Conservation (phyloP, 2,113 vertebrate genomes). For the Passer domesticus region DNA sequence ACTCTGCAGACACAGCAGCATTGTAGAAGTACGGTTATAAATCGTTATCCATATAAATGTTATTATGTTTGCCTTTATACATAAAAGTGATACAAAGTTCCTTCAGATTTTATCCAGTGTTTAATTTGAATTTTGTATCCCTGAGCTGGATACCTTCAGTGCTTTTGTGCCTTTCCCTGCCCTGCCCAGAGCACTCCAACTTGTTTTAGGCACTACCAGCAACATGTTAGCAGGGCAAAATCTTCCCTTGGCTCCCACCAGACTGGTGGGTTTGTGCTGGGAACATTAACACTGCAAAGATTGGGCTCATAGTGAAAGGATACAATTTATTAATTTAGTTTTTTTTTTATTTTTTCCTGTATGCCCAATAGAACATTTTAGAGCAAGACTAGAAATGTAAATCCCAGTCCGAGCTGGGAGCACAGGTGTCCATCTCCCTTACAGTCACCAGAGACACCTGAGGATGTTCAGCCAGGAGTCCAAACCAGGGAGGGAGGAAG, state of each 20-base stretch:
- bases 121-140: not conserved
- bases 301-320: not conserved
- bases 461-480: not conserved
- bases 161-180: not conserved
- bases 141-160: accelerated
- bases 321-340: not conserved
- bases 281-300: not conserved
- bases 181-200: not conserved
- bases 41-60: accelerated
- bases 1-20: accelerated
- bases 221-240: accelerated
- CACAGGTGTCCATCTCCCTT: not conserved
- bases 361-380: not conserved
- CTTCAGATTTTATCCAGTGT: accelerated
- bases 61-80: not conserved
- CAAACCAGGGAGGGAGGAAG: not conserved
- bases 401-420: not conserved
- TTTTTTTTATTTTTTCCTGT: not conserved
- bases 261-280: accelerated
- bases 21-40: accelerated
- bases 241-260: not conserved
- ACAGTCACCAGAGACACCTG: not conserved
- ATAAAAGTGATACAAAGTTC: accelerated
- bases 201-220: not conserved
- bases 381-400: not conserved